phyloP scores from a whole-genome alignment of 2,888 invertebrate species.

The Caenorhabditis sp. region DNA sequence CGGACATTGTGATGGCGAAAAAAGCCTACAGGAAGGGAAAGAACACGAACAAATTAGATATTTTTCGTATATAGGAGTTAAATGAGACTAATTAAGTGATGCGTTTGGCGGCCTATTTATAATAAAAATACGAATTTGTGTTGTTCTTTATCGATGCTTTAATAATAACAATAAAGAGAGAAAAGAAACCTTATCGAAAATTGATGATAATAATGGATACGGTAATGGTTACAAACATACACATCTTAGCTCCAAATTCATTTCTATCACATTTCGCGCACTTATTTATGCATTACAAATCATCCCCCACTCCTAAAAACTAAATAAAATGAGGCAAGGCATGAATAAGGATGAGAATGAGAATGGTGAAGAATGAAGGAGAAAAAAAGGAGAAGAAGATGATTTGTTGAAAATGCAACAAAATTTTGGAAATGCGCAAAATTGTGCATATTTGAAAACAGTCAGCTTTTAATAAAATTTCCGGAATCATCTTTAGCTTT shows the following conservation, averaged over 20 bases:
- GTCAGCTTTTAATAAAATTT: too few species aligned
- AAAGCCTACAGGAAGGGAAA: not conserved
- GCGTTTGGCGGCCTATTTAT: not conserved
- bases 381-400: not conserved
- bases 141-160: not conserved
- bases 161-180: not conserved
- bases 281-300: conserved; percentile 39
- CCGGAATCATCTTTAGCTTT: too few species aligned
- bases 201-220: not conserved
- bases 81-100: not conserved
- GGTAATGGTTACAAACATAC: not conserved
- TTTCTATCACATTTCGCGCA: conserved; percentile 1
- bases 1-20: not conserved
- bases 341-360: conserved; percentile 1
- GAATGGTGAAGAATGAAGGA: too few species aligned
- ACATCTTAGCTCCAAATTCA: not conserved
- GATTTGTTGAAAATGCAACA: not conserved
- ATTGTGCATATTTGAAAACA: not conserved
- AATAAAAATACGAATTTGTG: not conserved
- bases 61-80: not conserved
- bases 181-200: not conserved
- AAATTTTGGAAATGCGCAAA: not conserved
- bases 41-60: too few species aligned
- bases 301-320: conserved; percentile 15
- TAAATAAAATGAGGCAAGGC: conserved; percentile 1